Conservation (phyloP, 1,140 invertebrate species). For the Eueides isabella region DNA sequence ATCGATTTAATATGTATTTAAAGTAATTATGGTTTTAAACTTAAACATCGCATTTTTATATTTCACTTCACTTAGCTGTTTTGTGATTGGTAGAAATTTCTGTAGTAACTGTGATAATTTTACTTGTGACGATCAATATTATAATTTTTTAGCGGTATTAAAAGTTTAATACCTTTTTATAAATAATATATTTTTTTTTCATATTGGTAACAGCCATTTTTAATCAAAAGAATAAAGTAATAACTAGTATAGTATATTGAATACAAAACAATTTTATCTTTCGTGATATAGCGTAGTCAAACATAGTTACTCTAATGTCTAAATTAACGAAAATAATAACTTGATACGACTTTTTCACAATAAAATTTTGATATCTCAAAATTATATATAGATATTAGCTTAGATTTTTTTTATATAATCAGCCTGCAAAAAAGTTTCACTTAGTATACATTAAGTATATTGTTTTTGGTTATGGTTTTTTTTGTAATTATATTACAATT, state of each 20-base stretch:
- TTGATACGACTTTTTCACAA: background rate
- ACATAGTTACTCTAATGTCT: background rate
- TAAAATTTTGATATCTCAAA: background rate
- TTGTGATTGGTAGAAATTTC: background rate
- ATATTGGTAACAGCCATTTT: background rate
- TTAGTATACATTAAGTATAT: background rate
- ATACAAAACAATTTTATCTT: conserved; percentile 1
- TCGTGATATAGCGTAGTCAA: conserved; percentile 5
- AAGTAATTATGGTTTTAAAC: too few species aligned
- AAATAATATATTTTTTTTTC: background rate
- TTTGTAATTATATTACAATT: background rate
- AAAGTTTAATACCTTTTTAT: background rate
- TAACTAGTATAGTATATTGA: background rate
- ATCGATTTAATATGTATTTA: background rate
- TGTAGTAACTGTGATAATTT: conserved; percentile 4
- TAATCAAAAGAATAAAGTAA: background rate
- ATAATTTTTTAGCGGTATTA: background rate
- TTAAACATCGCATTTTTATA: background rate
- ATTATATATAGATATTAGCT: background rate
- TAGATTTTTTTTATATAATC: background rate
- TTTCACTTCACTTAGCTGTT: background rate
- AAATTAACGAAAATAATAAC: background rate
- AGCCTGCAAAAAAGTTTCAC: background rate
- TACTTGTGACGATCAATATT: background rate
- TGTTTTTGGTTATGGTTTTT: conserved; percentile 3